Base-by-base conservation (phyloP, 2,797 vertebrate genomes). In the Lemur catta region DNA sequence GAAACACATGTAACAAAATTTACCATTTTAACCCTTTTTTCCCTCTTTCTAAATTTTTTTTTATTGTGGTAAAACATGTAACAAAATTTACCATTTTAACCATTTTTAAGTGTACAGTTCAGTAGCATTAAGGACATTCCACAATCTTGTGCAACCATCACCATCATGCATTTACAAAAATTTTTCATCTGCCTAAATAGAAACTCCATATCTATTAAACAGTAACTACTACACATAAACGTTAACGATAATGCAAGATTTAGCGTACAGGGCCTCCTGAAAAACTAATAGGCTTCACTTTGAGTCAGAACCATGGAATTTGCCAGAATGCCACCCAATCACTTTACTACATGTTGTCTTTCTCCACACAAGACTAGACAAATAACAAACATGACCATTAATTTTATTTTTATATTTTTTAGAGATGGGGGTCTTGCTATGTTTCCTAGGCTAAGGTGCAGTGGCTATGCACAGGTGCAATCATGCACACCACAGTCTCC, bases 161-260 rank as follows among this genome's bases (percentile, higher is more conserved):
- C 38, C 20, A 65, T 41, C 65, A 69, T 46, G 48, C 38, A 81
- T 38, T 52, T 69, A 87, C 1, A 84, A 35, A 90, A 92, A 38
- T 55, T 90, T 65, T 87, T 76, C 78, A 89, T 38, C 69, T 76
- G 79, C 78, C 57, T 52, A 72, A 92, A 95, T n/a, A 57, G 43
- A 94, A 93, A 92, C 2, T 59, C 18, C 43, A 89, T 33, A 74
- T 4, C 38, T 41, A 91, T 7, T 82, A 59, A 79, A 41, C 72
- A 93, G 14, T 75, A 85, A 65, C 63, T 84, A 35, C 8, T 84
- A 87, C 61, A 88, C 2, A 80, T 8, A 91, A 89, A 80, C 28
- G 1, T 69, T 74, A 89, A 89, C 38, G 33, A 69, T 14, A 81
- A 80, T 20, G 10, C 10, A 89, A 69, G 57, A 91, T 69, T 65